phyloP scores from a whole-genome alignment of 2,888 invertebrate genomes.

The Cheilosia grossa region DNA sequence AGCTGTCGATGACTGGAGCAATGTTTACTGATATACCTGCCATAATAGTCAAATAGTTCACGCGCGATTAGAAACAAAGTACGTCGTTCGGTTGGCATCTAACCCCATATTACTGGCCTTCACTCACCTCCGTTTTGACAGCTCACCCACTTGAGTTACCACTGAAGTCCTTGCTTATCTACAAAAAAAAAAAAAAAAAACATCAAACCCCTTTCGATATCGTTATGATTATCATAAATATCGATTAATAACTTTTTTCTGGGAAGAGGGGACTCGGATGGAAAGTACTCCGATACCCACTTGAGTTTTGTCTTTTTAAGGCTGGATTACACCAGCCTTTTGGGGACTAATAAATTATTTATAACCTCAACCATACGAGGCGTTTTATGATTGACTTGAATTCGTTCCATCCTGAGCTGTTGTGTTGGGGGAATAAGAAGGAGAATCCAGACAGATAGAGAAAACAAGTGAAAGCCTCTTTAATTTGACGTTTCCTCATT shows the following conservation, averaged over 20 bases:
- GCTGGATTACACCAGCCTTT: conserved; percentile 41
- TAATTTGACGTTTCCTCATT: conserved; percentile 49
- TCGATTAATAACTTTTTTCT: conserved; percentile 58
- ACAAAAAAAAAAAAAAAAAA: conserved; percentile 11
- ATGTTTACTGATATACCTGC: conserved; percentile 68
- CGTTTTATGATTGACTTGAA: conserved; percentile 55
- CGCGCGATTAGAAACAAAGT: conserved; percentile 70
- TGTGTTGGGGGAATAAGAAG: too few species aligned
- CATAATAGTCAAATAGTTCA: conserved; percentile 56
- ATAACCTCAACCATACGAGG: conserved; percentile 24
- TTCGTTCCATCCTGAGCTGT: neutral
- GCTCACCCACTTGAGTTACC: conserved; percentile 60
- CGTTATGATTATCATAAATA: conserved; percentile 63
- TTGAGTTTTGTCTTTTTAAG: conserved; percentile 10
- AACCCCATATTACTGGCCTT: conserved; percentile 27
- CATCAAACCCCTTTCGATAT: conserved; percentile 41
- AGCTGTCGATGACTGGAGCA: conserved; percentile 22
- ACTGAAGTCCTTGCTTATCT: conserved; percentile 57
- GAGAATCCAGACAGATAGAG: neutral
- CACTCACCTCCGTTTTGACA: conserved; percentile 39
- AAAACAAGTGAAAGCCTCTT: conserved; percentile 41
- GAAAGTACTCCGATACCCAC: neutral
- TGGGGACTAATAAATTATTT: conserved; percentile 59
- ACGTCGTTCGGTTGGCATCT: conserved; percentile 64
- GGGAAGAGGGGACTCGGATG: neutral